Percentiles rank a stretch among this genome's conserved stretches.
phyloP scores from a whole-genome alignment of 1,140 invertebrate genomes.

The Coelopa frigida region DNA sequence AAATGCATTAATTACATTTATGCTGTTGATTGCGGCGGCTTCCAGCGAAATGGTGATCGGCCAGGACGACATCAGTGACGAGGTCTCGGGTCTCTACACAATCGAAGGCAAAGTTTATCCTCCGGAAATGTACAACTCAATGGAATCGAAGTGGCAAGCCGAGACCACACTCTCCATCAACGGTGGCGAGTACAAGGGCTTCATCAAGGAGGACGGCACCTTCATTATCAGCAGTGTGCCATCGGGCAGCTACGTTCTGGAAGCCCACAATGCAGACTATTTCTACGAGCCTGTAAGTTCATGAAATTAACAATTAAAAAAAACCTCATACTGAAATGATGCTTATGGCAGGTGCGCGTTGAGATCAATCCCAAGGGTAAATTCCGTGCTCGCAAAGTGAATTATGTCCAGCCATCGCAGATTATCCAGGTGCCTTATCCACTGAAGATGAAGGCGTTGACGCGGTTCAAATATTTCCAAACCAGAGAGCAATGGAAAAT shows the following conservation, averaged over 20 bases:
- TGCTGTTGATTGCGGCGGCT: not conserved
- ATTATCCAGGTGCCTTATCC: slow-evolving; percentile 86
- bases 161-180: slow-evolving; percentile 77
- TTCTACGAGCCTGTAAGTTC: slow-evolving; percentile 78
- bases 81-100: slow-evolving; percentile 32
- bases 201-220: slow-evolving; percentile 85
- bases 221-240: slow-evolving; percentile 86
- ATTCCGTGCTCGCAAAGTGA: slow-evolving; percentile 88
- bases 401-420: slow-evolving; percentile 85
- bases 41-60: slow-evolving; percentile 1
- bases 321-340: too few species aligned
- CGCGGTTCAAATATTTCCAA: slow-evolving; percentile 87
- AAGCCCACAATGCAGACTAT: slow-evolving; percentile 85
- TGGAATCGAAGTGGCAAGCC: slow-evolving; percentile 57
- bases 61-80: slow-evolving; percentile 18
- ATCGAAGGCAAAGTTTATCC: slow-evolving; percentile 80
- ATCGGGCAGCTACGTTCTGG: slow-evolving; percentile 91
- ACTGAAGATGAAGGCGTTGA: slow-evolving; percentile 74
- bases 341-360: slow-evolving; percentile 56
- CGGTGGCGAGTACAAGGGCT: slow-evolving; percentile 79
- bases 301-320: not conserved
- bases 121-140: slow-evolving; percentile 46
- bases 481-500: slow-evolving; percentile 88
- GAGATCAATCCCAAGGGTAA: slow-evolving; percentile 97
- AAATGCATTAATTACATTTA: too few species aligned